phyloP scores from a whole-genome alignment of 2,113 vertebrate species.

The Ivindomyrus marchei region DNA sequence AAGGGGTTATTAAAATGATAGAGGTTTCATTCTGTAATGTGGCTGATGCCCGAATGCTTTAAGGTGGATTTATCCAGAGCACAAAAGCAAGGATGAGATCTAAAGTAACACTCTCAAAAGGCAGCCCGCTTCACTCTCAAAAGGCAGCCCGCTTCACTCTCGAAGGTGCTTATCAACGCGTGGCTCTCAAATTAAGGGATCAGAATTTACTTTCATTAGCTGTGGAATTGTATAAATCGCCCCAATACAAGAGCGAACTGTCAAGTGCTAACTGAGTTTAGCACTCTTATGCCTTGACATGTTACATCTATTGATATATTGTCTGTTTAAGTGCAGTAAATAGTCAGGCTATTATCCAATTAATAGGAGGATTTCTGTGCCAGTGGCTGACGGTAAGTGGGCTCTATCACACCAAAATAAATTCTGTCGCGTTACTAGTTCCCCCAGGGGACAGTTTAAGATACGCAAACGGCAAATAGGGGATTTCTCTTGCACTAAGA shows the following conservation, averaged over 20 bases:
- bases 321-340: slow-evolving; percentile 10
- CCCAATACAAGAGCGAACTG: not conserved
- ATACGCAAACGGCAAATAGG: not conserved
- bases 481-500: not conserved
- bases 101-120: not conserved
- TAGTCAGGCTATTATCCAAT: slow-evolving; percentile 15
- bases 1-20: slow-evolving; percentile 26
- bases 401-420: slow-evolving; percentile 15
- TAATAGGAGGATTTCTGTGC: slow-evolving; percentile 15
- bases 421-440: slow-evolving; percentile 3
- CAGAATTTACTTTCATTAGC: slow-evolving; percentile 12
- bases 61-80: slow-evolving; percentile 38
- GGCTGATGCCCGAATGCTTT: slow-evolving; percentile 15
- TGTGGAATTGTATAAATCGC: slow-evolving; percentile 1
- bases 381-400: slow-evolving; percentile 11
- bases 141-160: not conserved
- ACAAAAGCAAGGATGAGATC: slow-evolving; percentile 11
- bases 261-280: slow-evolving; percentile 5
- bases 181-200: not conserved
- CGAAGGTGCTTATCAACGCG: slow-evolving; percentile 1
- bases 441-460: slow-evolving; percentile 15
- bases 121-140: not conserved
- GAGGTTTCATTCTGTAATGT: slow-evolving; percentile 12
- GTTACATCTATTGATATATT: slow-evolving; percentile 11
- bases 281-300: not conserved